Conservation (phyloP, 2,888 invertebrate species). For the Prionchulus punctatus region DNA sequence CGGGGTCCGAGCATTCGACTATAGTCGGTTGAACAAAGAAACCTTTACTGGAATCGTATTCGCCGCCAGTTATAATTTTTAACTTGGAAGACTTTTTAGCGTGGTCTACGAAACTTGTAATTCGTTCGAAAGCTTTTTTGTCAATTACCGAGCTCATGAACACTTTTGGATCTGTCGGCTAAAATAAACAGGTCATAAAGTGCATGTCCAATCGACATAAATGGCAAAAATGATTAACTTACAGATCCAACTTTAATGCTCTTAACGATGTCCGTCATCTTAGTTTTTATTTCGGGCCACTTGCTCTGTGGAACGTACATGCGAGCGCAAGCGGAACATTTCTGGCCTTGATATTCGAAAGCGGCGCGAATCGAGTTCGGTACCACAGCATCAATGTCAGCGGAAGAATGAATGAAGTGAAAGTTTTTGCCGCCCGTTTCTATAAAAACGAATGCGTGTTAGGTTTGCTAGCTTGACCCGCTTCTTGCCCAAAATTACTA, state of each 20-base stretch:
- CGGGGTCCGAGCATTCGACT: constrained; percentile 62
- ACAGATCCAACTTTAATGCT: constrained; percentile 67
- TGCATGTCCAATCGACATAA: neutral
- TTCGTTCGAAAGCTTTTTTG: constrained; percentile 67
- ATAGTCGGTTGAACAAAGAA: constrained; percentile 92
- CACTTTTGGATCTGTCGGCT: constrained; percentile 41
- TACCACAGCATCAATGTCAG: constrained; percentile 64
- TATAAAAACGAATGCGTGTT: too few relatives aligned
- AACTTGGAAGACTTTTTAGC: constrained; percentile 55
- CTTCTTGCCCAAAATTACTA: constrained; percentile 9
- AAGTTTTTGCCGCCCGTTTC: constrained; percentile 99
- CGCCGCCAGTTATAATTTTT: constrained; percentile 70
- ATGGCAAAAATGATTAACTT: constrained; percentile 7
- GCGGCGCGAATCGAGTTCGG: constrained; percentile 69
- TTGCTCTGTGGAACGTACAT: constrained; percentile 82
- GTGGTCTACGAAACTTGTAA: constrained; percentile 69
- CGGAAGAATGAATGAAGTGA: constrained; percentile 84
- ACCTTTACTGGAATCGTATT: constrained; percentile 59
- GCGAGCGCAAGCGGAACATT: constrained; percentile 95
- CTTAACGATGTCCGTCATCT: constrained; percentile 50
- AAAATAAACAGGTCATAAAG: neutral
- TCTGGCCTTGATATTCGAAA: constrained; percentile 87
- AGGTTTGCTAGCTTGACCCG: neutral
- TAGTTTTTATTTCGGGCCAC: constrained; percentile 51
- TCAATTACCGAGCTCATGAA: constrained; percentile 96